phyloP scores from a whole-genome alignment of 2,888 invertebrate genomes.

The Habrosyne pyritoides region DNA sequence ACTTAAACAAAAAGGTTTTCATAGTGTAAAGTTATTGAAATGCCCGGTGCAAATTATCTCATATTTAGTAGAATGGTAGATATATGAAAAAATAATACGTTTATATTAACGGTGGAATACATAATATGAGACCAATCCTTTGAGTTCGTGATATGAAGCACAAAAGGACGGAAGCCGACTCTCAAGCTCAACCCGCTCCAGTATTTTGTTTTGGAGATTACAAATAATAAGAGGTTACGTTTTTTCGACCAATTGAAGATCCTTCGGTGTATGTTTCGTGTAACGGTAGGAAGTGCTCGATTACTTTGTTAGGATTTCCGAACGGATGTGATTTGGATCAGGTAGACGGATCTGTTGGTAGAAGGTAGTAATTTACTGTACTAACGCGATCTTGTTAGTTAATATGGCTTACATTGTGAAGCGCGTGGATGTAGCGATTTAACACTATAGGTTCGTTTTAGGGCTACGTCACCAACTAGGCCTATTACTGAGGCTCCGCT shows the following conservation, averaged over 20 bases:
- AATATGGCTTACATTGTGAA: slow-evolving; percentile 3
- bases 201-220: slow-evolving; percentile 63
- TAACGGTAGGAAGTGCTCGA: slow-evolving; percentile 74
- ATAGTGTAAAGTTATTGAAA: not conserved
- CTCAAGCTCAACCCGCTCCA: slow-evolving; percentile 63
- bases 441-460: no score
- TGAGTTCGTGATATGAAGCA: slow-evolving; percentile 26
- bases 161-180: slow-evolving; percentile 67
- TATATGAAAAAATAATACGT: not conserved
- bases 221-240: slow-evolving; percentile 68
- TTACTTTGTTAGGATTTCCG: slow-evolving; percentile 74
- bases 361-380: slow-evolving; percentile 30
- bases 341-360: slow-evolving; percentile 45
- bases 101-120: not conserved
- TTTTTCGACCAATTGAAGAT: slow-evolving; percentile 47
- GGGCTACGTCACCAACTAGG: no score
- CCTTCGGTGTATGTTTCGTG: slow-evolving; percentile 43
- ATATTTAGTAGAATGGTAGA: not conserved
- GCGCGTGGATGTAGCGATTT: not conserved
- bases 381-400: slow-evolving; percentile 17
- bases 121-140: slow-evolving; percentile 15
- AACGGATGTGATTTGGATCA: slow-evolving; percentile 67
- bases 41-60: not conserved
- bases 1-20: no score
- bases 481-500: no score